phyloP scores from a whole-genome alignment of 37 sponge, comb jelly and placozoan genomes.

The Oscarella lobularis region DNA sequence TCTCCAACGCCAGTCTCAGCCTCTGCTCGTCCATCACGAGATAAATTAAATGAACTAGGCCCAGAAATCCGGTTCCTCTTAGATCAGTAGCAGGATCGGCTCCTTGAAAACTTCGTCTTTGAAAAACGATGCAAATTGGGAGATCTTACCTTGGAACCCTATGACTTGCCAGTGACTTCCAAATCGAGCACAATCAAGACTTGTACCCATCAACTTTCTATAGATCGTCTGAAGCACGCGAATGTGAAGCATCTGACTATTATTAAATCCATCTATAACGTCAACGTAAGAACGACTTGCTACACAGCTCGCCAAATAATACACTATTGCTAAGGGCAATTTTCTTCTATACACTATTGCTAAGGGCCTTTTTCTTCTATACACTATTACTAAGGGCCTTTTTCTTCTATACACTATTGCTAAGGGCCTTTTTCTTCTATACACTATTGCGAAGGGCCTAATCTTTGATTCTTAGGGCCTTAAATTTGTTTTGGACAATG shows the following conservation, averaged over 20 bases:
- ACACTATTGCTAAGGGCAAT: no score
- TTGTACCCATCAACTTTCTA: conserved; percentile 38
- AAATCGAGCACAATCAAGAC: conserved; percentile 39
- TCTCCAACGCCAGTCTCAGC: conserved; percentile 30
- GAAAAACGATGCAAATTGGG: no score
- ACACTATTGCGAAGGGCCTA: no score
- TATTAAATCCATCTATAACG: conserved; percentile 24
- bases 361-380: no score
- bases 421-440: no score
- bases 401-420: no score
- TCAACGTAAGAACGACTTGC: no score
- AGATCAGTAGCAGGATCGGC: conserved; percentile 76
- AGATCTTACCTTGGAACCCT: conserved; percentile 63
- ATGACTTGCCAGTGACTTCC: conserved; percentile 83
- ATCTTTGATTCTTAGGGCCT: no score
- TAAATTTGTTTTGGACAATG: no score
- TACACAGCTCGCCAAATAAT: no score
- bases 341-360: no score
- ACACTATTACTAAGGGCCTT: no score
- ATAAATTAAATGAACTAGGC: conserved; percentile 51
- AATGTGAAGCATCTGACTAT: conserved; percentile 42
- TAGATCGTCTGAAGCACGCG: conserved; percentile 57
- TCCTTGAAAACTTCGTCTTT: conserved; percentile 29
- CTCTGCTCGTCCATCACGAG: conserved; percentile 29
- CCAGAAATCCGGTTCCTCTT: conserved; percentile 68